Percentiles rank a stretch among this genome's conserved stretches.
phyloP scores from a whole-genome alignment of 2,113 vertebrate genomes.

The Leptobrachium ailaonicum region DNA sequence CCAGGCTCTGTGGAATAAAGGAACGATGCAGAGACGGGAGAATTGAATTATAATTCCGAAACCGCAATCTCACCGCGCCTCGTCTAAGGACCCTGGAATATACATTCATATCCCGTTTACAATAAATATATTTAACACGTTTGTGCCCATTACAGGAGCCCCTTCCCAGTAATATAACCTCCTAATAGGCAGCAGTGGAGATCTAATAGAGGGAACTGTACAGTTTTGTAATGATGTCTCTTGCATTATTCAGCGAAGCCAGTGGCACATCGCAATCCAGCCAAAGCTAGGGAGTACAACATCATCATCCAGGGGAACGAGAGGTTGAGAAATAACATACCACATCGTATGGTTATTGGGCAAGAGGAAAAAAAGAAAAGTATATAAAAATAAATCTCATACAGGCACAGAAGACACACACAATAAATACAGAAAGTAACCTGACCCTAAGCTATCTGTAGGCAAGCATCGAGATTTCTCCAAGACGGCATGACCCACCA shows the following conservation, averaged over 20 bases:
- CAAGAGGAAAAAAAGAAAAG: slow-evolving; percentile 4
- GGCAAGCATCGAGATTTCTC: neutral
- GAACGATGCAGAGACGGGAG: slow-evolving; percentile 22
- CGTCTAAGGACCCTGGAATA: slow-evolving; percentile 30
- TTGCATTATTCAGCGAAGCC: slow-evolving; percentile 44
- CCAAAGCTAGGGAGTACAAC: slow-evolving; percentile 19
- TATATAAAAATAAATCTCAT: neutral
- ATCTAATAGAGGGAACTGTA: slow-evolving; percentile 45
- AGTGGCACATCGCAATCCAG: slow-evolving; percentile 40
- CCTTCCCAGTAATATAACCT: slow-evolving; percentile 51
- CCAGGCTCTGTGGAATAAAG: slow-evolving; percentile 22
- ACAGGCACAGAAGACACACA: neutral
- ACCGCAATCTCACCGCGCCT: slow-evolving; percentile 29
- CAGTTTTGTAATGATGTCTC: slow-evolving; percentile 49
- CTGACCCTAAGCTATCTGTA: neutral
- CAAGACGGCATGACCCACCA: neutral
- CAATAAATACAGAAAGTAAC: neutral
- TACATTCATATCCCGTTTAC: slow-evolving; percentile 47
- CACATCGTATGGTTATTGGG: neutral
- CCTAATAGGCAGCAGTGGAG: slow-evolving; percentile 46
- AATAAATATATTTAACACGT: slow-evolving; percentile 51
- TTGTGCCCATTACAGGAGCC: slow-evolving; percentile 49
- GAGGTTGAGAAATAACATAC: neutral
- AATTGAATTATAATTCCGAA: slow-evolving; percentile 42
- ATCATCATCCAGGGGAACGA: slow-evolving; percentile 12